phyloP scores from a whole-genome alignment of 2,888 invertebrate genomes.

The Eupithecia dodoneata region DNA sequence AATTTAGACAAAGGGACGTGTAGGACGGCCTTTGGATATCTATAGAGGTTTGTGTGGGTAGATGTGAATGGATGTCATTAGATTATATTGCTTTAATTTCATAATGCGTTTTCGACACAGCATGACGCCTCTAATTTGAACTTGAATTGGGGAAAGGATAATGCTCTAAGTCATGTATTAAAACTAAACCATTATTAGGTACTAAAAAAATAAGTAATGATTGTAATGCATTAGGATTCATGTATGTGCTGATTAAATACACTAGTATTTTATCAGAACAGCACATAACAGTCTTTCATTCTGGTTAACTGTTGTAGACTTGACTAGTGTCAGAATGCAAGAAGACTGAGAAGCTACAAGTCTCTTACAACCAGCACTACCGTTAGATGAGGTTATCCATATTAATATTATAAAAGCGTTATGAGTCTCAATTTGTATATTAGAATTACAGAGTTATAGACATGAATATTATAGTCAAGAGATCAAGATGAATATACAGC shows the following conservation, averaged over 20 bases:
- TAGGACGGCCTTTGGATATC: slow-evolving; percentile 44
- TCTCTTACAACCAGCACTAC: slow-evolving; percentile 22
- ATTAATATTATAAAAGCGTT: slow-evolving; percentile 8
- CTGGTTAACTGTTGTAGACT: too few relatives aligned
- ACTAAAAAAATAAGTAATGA: neutral
- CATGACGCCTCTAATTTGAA: slow-evolving; percentile 23
- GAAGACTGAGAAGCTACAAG: neutral
- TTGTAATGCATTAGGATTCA: neutral
- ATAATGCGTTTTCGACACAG: slow-evolving; percentile 39
- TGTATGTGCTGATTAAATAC: neutral
- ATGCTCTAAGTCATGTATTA: neutral
- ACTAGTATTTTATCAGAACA: too few relatives aligned
- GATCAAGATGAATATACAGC: too few relatives aligned
- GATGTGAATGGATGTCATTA: slow-evolving; percentile 44
- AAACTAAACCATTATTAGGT: neutral
- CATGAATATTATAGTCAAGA: too few relatives aligned
- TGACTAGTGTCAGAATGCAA: neutral
- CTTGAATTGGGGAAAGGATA: neutral
- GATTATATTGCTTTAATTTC: slow-evolving; percentile 43
- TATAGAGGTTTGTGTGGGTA: slow-evolving; percentile 40
- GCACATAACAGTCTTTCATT: too few relatives aligned
- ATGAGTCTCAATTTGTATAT: neutral
- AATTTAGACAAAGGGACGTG: slow-evolving; percentile 48
- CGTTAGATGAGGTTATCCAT: slow-evolving; percentile 10
- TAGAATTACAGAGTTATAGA: too few relatives aligned